These are phyloP conservation scores for Phocoena phocoena DNA, from an alignment of 2,113 vertebrate species.

Conservation along the genomic window DNA sequence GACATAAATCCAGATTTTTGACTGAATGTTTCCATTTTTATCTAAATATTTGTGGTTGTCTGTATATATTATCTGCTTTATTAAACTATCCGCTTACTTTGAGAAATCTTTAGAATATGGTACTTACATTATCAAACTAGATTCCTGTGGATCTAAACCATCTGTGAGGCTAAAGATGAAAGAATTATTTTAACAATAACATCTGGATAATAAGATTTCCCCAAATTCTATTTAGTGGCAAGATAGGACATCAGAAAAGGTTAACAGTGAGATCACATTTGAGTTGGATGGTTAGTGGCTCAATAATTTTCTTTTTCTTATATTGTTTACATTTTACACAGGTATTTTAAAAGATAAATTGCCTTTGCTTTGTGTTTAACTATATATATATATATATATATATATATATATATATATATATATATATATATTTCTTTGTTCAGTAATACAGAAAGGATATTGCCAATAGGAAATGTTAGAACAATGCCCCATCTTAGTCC, in stretches of 20 bases:
- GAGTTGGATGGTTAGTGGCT: background rate
- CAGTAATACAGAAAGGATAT: constrained; percentile 38
- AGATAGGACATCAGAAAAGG: background rate
- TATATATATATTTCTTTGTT: background rate
- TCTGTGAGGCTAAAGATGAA: background rate
- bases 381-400: background rate
- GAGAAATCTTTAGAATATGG: constrained; percentile 18
- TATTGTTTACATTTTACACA: background rate
- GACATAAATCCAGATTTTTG: constrained; percentile 20
- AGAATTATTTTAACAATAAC: constrained; percentile 48
- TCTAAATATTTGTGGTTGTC: background rate
- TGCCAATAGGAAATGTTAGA: constrained; percentile 51
- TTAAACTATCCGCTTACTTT: background rate
- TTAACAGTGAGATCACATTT: background rate
- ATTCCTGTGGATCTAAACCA: background rate
- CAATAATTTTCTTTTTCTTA: constrained; percentile 19
- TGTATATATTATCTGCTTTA: background rate
- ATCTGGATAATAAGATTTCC: background rate
- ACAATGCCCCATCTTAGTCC: constrained; percentile 47
- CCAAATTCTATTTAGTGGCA: background rate
- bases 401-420: background rate
- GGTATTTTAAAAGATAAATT: constrained; percentile 25
- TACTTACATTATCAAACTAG: background rate
- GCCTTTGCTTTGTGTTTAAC: constrained; percentile 2
- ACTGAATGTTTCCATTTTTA: constrained; percentile 22